A percentile compares a stretch with the other conserved stretches of the same genome.
Conservation (phyloP, 2,888 invertebrate genomes). For the Orthosia incerta region DNA sequence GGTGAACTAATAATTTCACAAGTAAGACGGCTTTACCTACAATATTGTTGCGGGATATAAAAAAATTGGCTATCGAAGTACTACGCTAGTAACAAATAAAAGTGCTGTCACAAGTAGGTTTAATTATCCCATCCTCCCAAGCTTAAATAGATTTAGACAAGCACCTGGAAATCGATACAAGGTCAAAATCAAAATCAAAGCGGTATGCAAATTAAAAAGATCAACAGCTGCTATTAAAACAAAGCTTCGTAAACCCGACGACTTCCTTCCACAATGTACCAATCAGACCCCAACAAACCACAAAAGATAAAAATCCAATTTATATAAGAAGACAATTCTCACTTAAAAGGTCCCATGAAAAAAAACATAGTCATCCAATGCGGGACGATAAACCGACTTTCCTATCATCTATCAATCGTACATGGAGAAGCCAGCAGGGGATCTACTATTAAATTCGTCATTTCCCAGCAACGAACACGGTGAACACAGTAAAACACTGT, state of each 20-base stretch:
- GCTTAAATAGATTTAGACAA: too few relatives aligned
- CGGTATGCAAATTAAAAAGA: background rate
- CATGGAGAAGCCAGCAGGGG: slow-evolving; percentile 83
- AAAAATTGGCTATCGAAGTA: too few relatives aligned
- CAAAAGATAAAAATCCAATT: slow-evolving; percentile 84
- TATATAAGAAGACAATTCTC: slow-evolving; percentile 86
- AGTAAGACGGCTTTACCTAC: too few relatives aligned
- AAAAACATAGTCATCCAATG: slow-evolving; percentile 77
- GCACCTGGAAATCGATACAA: too few relatives aligned
- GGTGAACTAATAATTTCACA: too few relatives aligned
- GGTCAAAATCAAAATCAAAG: background rate
- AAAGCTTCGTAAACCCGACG: slow-evolving; percentile 49
- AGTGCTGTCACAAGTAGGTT: background rate
- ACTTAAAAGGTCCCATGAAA: slow-evolving; percentile 80
- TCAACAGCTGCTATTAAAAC: slow-evolving; percentile 18
- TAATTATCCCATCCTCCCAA: background rate
- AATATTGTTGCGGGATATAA: too few relatives aligned
- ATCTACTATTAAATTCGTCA: slow-evolving; percentile 81
- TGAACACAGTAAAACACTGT: slow-evolving; percentile 41
- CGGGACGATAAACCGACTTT: slow-evolving; percentile 76
- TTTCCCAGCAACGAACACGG: slow-evolving; percentile 65
- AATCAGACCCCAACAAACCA: slow-evolving; percentile 67
- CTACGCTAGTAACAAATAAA: too few relatives aligned
- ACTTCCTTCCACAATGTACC: slow-evolving; percentile 66
- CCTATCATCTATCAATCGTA: slow-evolving; percentile 89